A percentile compares a stretch with the other conserved stretches of the same genome.
Evolutionary conservation across 1,140 invertebrate species (phyloP).

Genomic region (Heterodera carotae): DNA sequence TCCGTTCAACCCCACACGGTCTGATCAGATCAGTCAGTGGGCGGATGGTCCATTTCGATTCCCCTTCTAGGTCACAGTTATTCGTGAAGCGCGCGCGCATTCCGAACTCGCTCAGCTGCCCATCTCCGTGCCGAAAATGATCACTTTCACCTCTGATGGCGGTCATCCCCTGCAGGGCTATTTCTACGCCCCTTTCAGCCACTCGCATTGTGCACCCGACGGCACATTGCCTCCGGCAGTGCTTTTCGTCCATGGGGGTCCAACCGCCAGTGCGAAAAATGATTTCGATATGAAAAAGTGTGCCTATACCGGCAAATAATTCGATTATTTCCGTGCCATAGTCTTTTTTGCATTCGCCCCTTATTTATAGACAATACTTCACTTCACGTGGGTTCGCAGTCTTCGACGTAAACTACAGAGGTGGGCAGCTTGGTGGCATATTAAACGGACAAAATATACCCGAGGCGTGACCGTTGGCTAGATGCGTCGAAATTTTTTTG

Average conservation of each 20-base stretch:
- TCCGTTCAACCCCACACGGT: not conserved
- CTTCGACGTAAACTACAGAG: constrained; percentile 43
- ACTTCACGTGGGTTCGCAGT: constrained; percentile 34
- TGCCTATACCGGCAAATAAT: no score
- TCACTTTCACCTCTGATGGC: constrained; percentile 27
- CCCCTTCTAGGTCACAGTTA: constrained; percentile 16
- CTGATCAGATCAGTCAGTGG: not conserved
- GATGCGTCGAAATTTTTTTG: no score
- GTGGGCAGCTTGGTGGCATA: no score
- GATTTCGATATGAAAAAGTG: constrained; percentile 34
- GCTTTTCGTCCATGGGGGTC: constrained; percentile 31
- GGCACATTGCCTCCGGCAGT: constrained; percentile 30
- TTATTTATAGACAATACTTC: constrained; percentile 30
- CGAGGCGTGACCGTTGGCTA: no score
- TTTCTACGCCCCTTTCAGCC: constrained; percentile 29
- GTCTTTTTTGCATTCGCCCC: no score
- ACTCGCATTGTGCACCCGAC: constrained; percentile 8
- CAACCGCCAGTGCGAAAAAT: constrained; percentile 30
- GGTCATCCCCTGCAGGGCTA: constrained; percentile 26
- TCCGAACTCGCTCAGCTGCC: constrained; percentile 23
- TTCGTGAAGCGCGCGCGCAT: constrained; percentile 25
- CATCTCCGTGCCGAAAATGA: constrained; percentile 9
- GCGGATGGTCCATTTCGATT: no score
- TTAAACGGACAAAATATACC: no score
- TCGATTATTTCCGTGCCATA: no score